phyloP scores from a whole-genome alignment of 2,797 vertebrate genomes.

The Pantherophis vulpinus region DNA sequence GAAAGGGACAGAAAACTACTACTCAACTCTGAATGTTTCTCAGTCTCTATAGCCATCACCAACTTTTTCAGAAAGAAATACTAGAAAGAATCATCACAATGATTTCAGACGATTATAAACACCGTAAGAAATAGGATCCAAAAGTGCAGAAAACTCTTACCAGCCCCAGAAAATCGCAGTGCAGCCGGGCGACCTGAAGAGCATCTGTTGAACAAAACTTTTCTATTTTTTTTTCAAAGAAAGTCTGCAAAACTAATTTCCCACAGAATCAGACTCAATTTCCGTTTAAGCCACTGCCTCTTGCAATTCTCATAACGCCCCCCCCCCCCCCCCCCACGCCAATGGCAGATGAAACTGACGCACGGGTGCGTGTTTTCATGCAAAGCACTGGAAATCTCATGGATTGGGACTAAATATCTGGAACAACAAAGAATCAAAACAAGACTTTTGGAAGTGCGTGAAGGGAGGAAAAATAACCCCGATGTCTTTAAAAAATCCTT shows the following conservation, averaged over 20 bases:
- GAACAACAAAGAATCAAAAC: background rate
- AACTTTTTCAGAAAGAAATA: background rate
- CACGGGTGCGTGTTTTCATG: constrained; percentile 60
- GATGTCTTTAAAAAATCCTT: background rate
- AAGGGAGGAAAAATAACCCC: background rate
- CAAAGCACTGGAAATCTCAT: constrained; percentile 49
- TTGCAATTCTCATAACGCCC: constrained; percentile 71
- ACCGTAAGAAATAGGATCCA: constrained; percentile 27
- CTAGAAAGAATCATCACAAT: background rate
- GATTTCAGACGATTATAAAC: background rate
- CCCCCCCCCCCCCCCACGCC: constrained; percentile 60
- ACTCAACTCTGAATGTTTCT: background rate
- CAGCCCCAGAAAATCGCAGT: constrained; percentile 67
- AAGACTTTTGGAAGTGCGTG: background rate
- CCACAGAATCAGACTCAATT: constrained; percentile 90
- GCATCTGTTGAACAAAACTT: constrained; percentile 78
- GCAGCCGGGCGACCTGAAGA: constrained; percentile 64
- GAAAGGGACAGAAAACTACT: background rate
- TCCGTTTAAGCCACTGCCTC: constrained; percentile 80
- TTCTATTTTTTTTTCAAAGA: constrained; percentile 62
- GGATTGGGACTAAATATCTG: background rate
- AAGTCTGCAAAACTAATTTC: constrained; percentile 97
- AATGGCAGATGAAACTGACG: constrained; percentile 63
- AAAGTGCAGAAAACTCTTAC: constrained; percentile 70
- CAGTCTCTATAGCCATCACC: background rate